A percentile compares a stretch with the other conserved stretches of the same genome.
These are phyloP conservation scores for Tipula unca DNA, from an alignment of 2,888 invertebrate genomes.

Conservation along the genomic window DNA sequence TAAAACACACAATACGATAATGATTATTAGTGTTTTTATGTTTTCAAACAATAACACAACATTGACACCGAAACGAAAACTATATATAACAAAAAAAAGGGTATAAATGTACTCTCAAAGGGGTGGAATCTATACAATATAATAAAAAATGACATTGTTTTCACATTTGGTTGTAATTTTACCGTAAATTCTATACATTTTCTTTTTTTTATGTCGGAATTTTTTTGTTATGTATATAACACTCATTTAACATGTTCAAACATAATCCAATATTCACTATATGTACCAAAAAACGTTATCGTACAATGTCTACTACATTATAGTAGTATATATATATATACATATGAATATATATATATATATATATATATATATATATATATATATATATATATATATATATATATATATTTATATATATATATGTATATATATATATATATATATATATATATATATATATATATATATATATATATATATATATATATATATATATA, in stretches of 20 bases:
- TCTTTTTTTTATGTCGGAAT: not conserved
- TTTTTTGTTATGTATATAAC: not conserved
- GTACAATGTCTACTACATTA: no score
- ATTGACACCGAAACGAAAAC: not conserved
- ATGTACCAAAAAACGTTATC: not conserved
- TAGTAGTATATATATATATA: not conserved
- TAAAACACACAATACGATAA: not conserved
- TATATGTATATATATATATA: no score
- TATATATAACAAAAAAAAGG: not conserved
- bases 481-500: no score
- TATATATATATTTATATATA: no score
- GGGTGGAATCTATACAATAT: not conserved
- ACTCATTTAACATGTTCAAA: not conserved
- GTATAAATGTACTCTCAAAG: not conserved
- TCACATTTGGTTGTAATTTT: not conserved
- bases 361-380: no score
- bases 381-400: no score
- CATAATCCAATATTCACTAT: constrained; percentile 4
- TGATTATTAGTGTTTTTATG: not conserved
- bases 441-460: no score
- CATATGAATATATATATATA: no score
- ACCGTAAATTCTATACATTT: not conserved
- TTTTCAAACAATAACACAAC: not conserved
- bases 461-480: no score
- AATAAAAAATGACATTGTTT: constrained; percentile 8